phyloP scores from a whole-genome alignment of 2,888 invertebrate species.

The Protophormia terraenovae region DNA sequence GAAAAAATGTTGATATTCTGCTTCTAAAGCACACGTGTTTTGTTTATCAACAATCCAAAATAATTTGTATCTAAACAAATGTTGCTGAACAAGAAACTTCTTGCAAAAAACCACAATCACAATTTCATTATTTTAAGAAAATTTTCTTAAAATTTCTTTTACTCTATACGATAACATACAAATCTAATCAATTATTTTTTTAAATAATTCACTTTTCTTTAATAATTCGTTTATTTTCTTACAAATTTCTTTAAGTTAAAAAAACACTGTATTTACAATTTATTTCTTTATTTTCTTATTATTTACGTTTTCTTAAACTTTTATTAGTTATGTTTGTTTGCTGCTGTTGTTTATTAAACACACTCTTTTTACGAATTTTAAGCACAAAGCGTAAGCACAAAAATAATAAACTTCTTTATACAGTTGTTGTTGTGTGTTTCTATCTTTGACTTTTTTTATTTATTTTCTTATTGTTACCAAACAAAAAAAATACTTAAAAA shows the following conservation, averaged over 20 bases:
- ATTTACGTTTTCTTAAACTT: conserved; percentile 20
- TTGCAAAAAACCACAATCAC: not conserved
- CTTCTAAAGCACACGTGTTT: conserved; percentile 12
- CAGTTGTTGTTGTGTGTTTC: conserved; percentile 8
- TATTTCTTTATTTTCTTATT: conserved; percentile 2
- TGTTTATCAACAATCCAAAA: conserved; percentile 5
- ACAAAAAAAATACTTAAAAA: conserved; percentile 29
- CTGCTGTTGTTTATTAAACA: conserved; percentile 1
- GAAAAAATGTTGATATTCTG: not conserved
- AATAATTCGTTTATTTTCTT: not conserved
- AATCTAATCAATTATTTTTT: not conserved
- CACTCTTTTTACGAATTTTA: not conserved
- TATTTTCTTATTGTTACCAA: conserved; percentile 22
- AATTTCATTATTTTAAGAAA: not conserved
- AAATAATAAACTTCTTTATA: conserved; percentile 38
- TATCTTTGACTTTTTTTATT: not conserved
- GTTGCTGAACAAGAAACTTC: conserved; percentile 34
- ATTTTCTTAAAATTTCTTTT: not conserved
- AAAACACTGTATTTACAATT: conserved; percentile 22
- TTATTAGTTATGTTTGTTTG: not conserved
- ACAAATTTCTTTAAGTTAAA: not conserved
- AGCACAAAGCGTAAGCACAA: conserved; percentile 28
- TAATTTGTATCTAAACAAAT: conserved; percentile 35
- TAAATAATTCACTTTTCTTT: not conserved
- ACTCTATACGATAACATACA: not conserved